Percentiles rank a stretch among this genome's conserved stretches.
phyloP scores from a whole-genome alignment of 2,113 vertebrate genomes.

The Cryptomyrus ogoouensis region DNA sequence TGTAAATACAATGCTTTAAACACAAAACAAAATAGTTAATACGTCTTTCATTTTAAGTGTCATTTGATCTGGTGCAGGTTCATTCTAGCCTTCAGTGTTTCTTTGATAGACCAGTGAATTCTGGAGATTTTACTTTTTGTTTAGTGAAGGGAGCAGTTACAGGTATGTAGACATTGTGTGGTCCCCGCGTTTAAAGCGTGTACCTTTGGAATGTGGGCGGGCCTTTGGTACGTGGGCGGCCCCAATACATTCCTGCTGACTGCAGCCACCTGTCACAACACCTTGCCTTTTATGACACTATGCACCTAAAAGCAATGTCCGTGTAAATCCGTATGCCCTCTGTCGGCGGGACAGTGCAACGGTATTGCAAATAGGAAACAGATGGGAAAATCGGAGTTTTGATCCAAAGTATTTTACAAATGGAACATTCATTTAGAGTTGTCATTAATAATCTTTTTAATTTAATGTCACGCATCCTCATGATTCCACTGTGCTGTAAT shows the following conservation, averaged over 20 bases:
- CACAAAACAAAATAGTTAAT: neutral
- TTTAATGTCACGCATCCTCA: conserved; percentile 7
- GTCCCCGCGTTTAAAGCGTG: neutral
- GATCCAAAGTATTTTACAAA: neutral
- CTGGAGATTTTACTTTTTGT: neutral
- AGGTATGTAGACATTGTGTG: neutral
- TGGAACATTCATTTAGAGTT: neutral
- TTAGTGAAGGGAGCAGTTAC: neutral
- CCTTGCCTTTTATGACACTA: neutral
- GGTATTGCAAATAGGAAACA: neutral
- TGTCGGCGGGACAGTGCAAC: neutral
- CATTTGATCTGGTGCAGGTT: neutral
- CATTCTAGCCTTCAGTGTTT: neutral
- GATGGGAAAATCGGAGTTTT: neutral
- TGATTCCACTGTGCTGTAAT: neutral
- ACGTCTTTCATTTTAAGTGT: neutral
- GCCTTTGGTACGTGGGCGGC: neutral
- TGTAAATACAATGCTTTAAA: neutral
- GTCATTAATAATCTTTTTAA: neutral
- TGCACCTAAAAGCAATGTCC: neutral
- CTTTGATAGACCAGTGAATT: neutral
- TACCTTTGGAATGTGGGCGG: conserved; percentile 8
- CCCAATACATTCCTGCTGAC: neutral
- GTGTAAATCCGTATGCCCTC: neutral
- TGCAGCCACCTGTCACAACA: neutral